Base-by-base conservation (phyloP, 1,140 invertebrate species). In the Globodera ellingtonae region DNA sequence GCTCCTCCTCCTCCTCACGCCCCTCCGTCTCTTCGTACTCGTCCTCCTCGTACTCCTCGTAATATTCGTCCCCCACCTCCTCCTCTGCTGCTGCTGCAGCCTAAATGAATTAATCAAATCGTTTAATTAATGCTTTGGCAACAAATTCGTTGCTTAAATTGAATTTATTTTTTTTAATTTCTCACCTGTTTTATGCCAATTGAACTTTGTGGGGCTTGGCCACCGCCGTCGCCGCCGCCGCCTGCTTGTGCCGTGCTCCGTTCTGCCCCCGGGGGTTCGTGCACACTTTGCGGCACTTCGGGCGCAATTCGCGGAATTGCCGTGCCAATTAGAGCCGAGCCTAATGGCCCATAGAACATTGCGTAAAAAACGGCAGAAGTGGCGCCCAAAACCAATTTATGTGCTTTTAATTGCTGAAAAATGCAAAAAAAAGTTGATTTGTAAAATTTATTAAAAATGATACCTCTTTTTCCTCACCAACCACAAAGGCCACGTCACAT, bases 331-430 rank as follows among this genome's bases (percentile, higher is more conserved):
- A 35, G 44, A 13, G 21, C 21, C 15, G 44, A 24, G 73, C 71
- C 46, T 48, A 82, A 69, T 15, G 76, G 62, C 3, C 81, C 81
- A 48, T 79, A 82, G 50, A 82, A 82, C 81, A 82, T 82, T 35
- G 81, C 81, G 62, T 75, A 72, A 56, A 82, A 82, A 7, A 82
- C 81, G 44, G 79, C 46, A 46, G 81, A 82, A 48, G 70, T 81
- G 35, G 73, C 69, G 15, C 81, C 81, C 18, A 82, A 66, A 2
- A 82, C 81, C 35, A 81, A 62, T 79, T 81, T 81, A 52, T 81
- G 80, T 46, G 80, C 80, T 72, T 73, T 78, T 65, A 81, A 52
- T 46, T 72, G 48, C 80, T 81, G 18, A 24, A 78, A 21, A 69
- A 47, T 56, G 18, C 18, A 21, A 24, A 77, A n/a, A 24, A 67